A percentile compares a stretch with the other conserved stretches of the same genome.
phyloP scores from a whole-genome alignment of 2,797 vertebrate species.

The Trichosurus vulpecula region DNA sequence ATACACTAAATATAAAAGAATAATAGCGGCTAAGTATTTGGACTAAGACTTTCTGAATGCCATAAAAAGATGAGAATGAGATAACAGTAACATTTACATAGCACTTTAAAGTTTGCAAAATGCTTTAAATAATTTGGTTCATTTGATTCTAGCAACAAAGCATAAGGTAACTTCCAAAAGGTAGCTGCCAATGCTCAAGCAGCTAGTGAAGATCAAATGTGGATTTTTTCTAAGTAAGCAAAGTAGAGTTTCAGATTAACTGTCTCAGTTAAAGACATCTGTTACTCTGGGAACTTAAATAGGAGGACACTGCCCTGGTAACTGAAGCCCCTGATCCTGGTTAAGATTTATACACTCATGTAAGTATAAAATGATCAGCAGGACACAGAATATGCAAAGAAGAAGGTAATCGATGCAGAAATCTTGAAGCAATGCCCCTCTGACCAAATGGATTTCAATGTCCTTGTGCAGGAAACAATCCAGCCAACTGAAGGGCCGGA shows the following conservation, averaged over 20 bases:
- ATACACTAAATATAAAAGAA: not conserved
- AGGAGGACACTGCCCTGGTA: not conserved
- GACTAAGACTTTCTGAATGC: not conserved
- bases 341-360: not conserved
- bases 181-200: not conserved
- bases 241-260: not conserved
- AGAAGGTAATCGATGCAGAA: not conserved
- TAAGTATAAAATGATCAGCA: not conserved
- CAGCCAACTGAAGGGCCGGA: not conserved
- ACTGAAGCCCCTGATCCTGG: not conserved
- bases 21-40: not conserved
- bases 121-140: not conserved
- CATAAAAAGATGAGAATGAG: not conserved
- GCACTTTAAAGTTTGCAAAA: not conserved
- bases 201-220: not conserved
- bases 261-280: not conserved
- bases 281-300: not conserved
- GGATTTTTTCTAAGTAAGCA: not conserved
- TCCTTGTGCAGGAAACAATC: not conserved
- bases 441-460: not conserved
- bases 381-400: not conserved
- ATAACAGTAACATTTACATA: not conserved
- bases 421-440: not conserved
- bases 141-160: not conserved
- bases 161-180: not conserved